phyloP scores from a whole-genome alignment of 2,888 invertebrate species.

The Sinotaia quadrata region DNA sequence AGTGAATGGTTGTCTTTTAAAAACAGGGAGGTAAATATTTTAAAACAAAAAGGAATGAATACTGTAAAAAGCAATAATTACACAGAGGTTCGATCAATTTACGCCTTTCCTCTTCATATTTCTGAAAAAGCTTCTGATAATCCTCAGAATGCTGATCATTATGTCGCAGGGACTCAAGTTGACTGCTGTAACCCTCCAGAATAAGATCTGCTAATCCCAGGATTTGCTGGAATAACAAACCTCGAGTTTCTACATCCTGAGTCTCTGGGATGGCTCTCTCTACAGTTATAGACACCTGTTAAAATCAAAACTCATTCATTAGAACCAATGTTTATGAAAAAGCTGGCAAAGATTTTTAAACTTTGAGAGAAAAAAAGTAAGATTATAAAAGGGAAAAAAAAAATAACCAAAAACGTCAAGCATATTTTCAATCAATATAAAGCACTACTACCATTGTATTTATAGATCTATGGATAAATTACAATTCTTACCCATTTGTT shows the following conservation, averaged over 20 bases:
- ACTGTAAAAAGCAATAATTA: constrained; percentile 55
- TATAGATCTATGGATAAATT: too few relatives aligned
- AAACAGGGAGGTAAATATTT: too few relatives aligned
- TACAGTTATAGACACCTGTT: constrained; percentile 31
- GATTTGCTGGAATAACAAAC: constrained; percentile 80
- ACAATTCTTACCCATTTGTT: too few relatives aligned
- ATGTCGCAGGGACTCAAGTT: constrained; percentile 75
- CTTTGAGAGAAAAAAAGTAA: neutral
- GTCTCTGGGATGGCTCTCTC: constrained; percentile 73
- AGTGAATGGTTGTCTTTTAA: too few relatives aligned
- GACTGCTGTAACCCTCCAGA: constrained; percentile 81
- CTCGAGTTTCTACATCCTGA: constrained; percentile 76
- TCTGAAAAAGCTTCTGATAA: constrained; percentile 74
- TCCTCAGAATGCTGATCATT: constrained; percentile 21
- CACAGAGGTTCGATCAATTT: constrained; percentile 69
- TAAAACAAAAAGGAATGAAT: too few relatives aligned
- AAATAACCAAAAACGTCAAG: too few relatives aligned
- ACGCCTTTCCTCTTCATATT: constrained; percentile 77
- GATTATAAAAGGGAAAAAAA: neutral
- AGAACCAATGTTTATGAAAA: too few relatives aligned
- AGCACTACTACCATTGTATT: too few relatives aligned
- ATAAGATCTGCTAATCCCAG: constrained; percentile 82
- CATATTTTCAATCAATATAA: too few relatives aligned
- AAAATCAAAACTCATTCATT: neutral
- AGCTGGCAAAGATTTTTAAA: too few relatives aligned